Evolutionary conservation across 2,888 invertebrate species (phyloP).

Genomic region (Artemia sinica): DNA sequence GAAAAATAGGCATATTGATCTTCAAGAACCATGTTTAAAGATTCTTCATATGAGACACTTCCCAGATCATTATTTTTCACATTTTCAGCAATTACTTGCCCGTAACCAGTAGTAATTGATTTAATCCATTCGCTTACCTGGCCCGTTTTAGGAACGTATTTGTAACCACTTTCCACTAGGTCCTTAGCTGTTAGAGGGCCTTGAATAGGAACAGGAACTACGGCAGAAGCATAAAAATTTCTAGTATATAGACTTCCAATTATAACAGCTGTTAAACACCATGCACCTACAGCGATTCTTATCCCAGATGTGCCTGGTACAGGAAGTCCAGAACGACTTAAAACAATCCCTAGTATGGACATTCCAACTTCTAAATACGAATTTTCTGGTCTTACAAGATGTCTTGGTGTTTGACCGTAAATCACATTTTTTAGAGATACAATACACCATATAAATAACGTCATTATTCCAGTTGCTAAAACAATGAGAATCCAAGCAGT

Average conservation of each 20-base stretch:
- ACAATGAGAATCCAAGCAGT: neutral
- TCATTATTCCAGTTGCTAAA: neutral
- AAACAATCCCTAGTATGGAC: neutral
- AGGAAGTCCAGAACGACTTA: neutral
- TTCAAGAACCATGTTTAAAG: neutral
- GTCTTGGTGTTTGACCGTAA: too few species aligned
- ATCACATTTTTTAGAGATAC: neutral
- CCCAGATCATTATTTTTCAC: neutral
- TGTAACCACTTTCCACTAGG: neutral
- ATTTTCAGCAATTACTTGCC: neutral
- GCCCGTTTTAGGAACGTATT: conserved; percentile 7
- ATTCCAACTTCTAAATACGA: neutral
- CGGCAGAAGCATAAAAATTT: neutral
- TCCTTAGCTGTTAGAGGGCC: neutral
- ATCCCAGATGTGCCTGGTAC: neutral
- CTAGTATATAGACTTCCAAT: neutral
- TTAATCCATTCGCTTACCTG: neutral
- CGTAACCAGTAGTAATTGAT: neutral
- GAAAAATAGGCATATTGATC: neutral
- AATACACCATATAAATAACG: neutral
- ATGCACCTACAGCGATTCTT: neutral
- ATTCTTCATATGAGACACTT: neutral
- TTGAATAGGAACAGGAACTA: neutral
- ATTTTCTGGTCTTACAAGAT: too few species aligned
- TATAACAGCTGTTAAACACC: conserved; percentile 1